Conservation (phyloP, 2,113 vertebrate species). For the Tauraco erythrolophus region DNA sequence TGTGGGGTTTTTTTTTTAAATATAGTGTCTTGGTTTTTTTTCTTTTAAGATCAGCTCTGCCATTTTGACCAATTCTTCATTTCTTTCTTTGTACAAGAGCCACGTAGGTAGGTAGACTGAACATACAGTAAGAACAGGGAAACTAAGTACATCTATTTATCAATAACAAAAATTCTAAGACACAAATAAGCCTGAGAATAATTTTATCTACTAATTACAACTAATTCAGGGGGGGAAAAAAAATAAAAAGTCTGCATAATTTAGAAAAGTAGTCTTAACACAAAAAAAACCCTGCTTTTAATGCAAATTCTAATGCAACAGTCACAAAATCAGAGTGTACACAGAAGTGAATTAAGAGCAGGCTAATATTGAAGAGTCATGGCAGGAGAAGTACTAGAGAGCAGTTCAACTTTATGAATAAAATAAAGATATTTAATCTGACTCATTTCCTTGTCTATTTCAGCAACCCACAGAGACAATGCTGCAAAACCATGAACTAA, state of each 20-base stretch:
- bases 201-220: not conserved
- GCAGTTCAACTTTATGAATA: not conserved
- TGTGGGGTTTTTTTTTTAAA: not conserved
- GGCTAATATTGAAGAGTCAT: not conserved
- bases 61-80: not conserved
- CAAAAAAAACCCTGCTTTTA: not conserved
- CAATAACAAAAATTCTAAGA: not conserved
- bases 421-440: not conserved
- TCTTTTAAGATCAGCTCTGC: not conserved
- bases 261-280: not conserved
- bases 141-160: not conserved
- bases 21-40: not conserved
- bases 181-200: not conserved
- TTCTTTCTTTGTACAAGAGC: not conserved
- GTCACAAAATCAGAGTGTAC: not conserved
- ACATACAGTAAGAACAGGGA: not conserved
- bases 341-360: not conserved
- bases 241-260: not conserved
- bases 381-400: not conserved
- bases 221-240: rapidly evolving
- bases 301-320: not conserved
- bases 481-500: not conserved
- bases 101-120: not conserved
- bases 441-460: not conserved
- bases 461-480: not conserved